These are phyloP conservation scores for Coryphaenoides rupestris DNA, from an alignment of 2,113 vertebrate genomes.

Conservation along the genomic window DNA sequence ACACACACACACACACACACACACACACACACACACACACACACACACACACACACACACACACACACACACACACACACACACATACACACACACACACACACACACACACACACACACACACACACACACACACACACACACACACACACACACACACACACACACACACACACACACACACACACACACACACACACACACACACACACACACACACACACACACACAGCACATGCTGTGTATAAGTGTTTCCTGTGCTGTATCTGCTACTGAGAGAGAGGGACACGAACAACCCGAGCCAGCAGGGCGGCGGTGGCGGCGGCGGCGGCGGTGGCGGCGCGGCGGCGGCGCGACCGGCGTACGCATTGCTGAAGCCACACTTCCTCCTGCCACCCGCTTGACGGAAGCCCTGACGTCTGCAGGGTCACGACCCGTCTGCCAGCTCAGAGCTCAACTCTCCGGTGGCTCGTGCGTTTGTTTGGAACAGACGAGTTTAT, in stretches of 20 bases:
- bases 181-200: background rate
- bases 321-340: no score
- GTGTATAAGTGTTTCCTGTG: constrained; percentile 27
- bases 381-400: no score
- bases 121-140: constrained; percentile 9
- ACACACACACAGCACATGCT: constrained; percentile 36
- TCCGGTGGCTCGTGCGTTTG: no score
- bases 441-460: no score
- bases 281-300: constrained; percentile 27
- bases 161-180: background rate
- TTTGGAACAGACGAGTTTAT: no score
- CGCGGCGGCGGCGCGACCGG: no score
- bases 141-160: constrained; percentile 11
- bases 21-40: background rate
- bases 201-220: constrained; percentile 6
- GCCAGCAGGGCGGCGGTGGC: constrained; percentile 21
- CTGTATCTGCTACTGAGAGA: background rate
- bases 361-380: no score
- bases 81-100: constrained; percentile 6
- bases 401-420: no score
- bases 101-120: constrained; percentile 15
- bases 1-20: background rate
- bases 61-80: constrained; percentile 11
- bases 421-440: no score
- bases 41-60: constrained; percentile 4